These are phyloP conservation scores for Polypterus bichir DNA, from an alignment of 2,113 vertebrate genomes.

Conservation along the genomic window DNA sequence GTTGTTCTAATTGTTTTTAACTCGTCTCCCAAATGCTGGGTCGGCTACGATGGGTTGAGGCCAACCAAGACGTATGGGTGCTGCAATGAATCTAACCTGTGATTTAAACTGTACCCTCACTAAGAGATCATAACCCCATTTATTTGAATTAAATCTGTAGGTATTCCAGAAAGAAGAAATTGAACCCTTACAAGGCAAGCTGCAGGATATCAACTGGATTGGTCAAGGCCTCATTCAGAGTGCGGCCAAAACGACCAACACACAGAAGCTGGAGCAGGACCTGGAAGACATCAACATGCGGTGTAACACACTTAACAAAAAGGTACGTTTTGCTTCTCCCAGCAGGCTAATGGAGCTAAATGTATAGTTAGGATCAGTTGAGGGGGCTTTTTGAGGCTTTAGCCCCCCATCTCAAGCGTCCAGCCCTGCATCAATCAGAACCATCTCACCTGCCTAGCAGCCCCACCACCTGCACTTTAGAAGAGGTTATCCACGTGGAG, in stretches of 20 bases:
- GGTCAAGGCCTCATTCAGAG: slow-evolving; percentile 90
- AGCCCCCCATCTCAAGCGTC: background rate
- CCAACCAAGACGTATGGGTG: too few species aligned
- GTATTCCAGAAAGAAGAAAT: slow-evolving; percentile 89
- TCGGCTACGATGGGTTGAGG: too few species aligned
- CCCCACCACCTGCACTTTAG: too few species aligned
- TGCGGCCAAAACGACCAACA: slow-evolving; percentile 69
- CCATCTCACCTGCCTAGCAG: too few species aligned
- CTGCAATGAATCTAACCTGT: too few species aligned
- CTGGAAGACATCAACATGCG: slow-evolving; percentile 69
- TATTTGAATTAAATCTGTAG: slow-evolving; percentile 37
- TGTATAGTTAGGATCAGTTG: background rate
- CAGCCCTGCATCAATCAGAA: too few species aligned
- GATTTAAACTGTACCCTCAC: too few species aligned
- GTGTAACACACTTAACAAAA: slow-evolving; percentile 94
- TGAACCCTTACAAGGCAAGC: slow-evolving; percentile 73
- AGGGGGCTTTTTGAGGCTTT: background rate
- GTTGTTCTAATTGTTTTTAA: too few species aligned
- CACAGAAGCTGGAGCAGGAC: slow-evolving; percentile 69
- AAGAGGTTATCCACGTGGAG: too few species aligned
- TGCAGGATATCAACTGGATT: slow-evolving; percentile 80
- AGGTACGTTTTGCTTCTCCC: slow-evolving; percentile 46
- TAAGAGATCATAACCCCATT: slow-evolving; percentile 1
- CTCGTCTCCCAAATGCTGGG: too few species aligned
- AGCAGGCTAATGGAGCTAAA: too few species aligned